Base-by-base conservation (phyloP, 1,140 invertebrate genomes). In the Plodia interpunctella region DNA sequence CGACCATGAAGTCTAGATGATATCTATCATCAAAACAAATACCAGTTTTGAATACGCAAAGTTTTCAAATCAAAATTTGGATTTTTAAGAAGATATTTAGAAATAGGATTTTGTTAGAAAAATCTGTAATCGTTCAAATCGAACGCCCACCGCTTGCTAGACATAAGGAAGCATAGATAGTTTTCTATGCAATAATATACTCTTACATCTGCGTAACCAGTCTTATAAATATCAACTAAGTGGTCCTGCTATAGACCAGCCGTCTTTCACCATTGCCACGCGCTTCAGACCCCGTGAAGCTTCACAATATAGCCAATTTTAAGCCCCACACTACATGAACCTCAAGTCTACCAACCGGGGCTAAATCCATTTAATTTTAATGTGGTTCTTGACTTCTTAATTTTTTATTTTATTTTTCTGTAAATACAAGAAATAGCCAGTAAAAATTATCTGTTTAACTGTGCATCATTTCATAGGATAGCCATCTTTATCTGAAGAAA, bases 391-490 rank as follows among this genome's bases (percentile, higher is more conserved):
- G 51, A 71, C 59, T 68, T 70, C 65, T 65, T 74, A 62, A 49
- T 65, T 70, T 70, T 76, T 80, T 77, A 9, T 32, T 32, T 32
- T 74, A 69, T 68, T 76, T 80, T 82, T 81, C 74, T 88, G 83
- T 87, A 87, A 87, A 90, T 87, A 87, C 83, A 87, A 87, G 73
- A 86, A 86, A 84, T 87, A 83, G 84, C 78, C 76, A 90, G 87
- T 91, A 91, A 91, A 91, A 91, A 91, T 92, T 91, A 90, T 92
- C 90, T 92, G 91, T 92, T 91, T 92, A 91, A 91, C 90, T 92
- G 91, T 91, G 91, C 91, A 91, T 91, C 91, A 92, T 92, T 91
- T 91, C 90, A 91, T 92, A 92, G 91, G 91, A 92, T 92, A 92
- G 91, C 91, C 91, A 89, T 89, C 87, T 90, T 88, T 90, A 89